Percentiles rank a stretch among this genome's conserved stretches.
These are phyloP conservation scores for Bhutanitis thaidina DNA, from an alignment of 2,888 invertebrate genomes.

Conservation along the genomic window DNA sequence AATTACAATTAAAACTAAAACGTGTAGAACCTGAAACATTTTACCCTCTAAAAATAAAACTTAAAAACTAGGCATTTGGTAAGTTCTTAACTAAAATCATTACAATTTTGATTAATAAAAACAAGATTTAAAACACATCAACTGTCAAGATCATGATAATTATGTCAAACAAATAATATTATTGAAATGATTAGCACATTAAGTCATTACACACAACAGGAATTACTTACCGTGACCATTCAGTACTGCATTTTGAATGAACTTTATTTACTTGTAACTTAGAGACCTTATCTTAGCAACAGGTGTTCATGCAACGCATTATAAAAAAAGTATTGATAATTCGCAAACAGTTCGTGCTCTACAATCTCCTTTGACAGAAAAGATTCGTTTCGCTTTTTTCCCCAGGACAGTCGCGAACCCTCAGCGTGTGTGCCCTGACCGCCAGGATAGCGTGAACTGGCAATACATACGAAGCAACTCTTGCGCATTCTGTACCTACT, in stretches of 20 bases:
- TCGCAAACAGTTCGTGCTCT: background rate
- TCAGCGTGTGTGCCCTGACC: conserved; percentile 54
- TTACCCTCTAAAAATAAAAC: too few species aligned
- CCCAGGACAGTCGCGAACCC: conserved; percentile 34
- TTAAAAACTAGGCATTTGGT: too few species aligned
- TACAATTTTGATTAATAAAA: background rate
- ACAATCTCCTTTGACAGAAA: background rate
- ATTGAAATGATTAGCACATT: conserved; percentile 14
- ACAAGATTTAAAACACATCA: background rate
- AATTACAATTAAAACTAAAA: too few species aligned
- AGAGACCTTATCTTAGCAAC: conserved; percentile 3
- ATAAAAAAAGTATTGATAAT: background rate
- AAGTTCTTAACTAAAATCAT: too few species aligned
- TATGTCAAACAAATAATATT: conserved; percentile 9
- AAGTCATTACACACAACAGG: conserved; percentile 17
- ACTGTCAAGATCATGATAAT: background rate
- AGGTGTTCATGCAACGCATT: background rate
- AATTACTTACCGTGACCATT: conserved; percentile 26
- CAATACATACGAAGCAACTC: conserved; percentile 45
- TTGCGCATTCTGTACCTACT: conserved; percentile 60
- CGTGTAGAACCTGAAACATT: too few species aligned
- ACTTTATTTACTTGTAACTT: conserved; percentile 16
- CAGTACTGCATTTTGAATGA: conserved; percentile 13
- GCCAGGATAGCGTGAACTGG: conserved; percentile 71
- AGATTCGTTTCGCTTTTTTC: conserved; percentile 17